phyloP scores from a whole-genome alignment of 2,113 vertebrate species.

The Oreochromis aureus region DNA sequence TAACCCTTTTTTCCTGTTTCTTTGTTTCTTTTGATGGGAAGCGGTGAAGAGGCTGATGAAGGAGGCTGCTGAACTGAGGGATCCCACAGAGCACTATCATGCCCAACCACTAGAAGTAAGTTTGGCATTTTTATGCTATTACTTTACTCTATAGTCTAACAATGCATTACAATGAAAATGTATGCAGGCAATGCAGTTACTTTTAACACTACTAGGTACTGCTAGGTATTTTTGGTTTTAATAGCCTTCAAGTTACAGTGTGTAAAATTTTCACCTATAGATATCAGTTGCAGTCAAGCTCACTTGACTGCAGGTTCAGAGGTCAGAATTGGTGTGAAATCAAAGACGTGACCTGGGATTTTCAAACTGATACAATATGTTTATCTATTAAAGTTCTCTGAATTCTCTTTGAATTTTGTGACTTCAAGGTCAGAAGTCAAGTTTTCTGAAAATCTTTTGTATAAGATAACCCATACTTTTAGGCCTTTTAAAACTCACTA shows the following conservation, averaged over 20 bases:
- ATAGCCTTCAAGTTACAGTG: background rate
- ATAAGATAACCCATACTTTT: background rate
- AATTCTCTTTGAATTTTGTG: background rate
- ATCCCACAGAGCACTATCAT: constrained; percentile 97
- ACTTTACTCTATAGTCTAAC: background rate
- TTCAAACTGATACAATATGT: background rate
- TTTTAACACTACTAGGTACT: background rate
- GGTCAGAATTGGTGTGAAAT: background rate
- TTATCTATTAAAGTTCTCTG: background rate
- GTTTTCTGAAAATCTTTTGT: background rate
- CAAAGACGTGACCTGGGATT: background rate
- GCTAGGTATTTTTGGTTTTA: background rate
- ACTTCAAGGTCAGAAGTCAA: background rate
- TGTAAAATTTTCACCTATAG: background rate
- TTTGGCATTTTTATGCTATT: background rate
- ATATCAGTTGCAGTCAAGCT: background rate
- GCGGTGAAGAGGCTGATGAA: constrained; percentile 99
- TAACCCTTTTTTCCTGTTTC: background rate
- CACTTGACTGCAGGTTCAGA: background rate
- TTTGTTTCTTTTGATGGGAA: constrained; percentile 57
- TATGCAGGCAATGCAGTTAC: background rate
- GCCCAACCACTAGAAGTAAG: constrained; percentile 96
- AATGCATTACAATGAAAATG: background rate
- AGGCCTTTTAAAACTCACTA: background rate
- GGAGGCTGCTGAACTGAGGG: constrained; percentile 92